Base-by-base conservation (phyloP, 2,888 invertebrate species). In the Lithophane semibrunnea region DNA sequence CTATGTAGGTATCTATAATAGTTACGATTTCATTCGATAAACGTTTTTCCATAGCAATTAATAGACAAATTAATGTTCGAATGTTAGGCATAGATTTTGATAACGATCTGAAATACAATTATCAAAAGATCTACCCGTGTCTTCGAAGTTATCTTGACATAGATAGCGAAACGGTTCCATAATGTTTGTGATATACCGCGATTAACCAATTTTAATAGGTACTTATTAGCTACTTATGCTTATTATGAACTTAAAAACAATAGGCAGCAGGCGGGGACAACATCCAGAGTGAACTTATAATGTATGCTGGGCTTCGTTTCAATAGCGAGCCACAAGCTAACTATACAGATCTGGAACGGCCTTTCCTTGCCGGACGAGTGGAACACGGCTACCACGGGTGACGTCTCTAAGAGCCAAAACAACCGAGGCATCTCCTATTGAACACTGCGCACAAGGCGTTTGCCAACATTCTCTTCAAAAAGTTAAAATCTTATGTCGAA, bases 21-120 rank as follows among this genome's bases (percentile, higher is more conserved):
- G n/a, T 13, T 44, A 47, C 47, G 12, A 80, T 60, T 80, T 29
- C 10, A 49, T 74, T 64, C 13, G 47, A 63, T 63, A 80, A 49
- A 63, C 9, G 63, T 49, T 61, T 75, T 65, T 60, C 37, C 77
- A 54, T 29, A 60, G 18, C 49, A 24, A 49, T 56, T 10, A 44
- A 52, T 24, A 24, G 21, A 80, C 16, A 47, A 12, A 47, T 24
- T 42, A 16, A 21, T 49, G 10, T 21, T 42, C 3, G 2, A 63
- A 56, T 49, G 42, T 54, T 13, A 52, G 18, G 10, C n/a, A n/a
- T n/a, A n/a, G n/a, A 80, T 80, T 79, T 60, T 54, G 61, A 61
- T 77, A 61, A 29, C 16, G 54, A 80, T 77, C 72, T 47, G 0
- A 71, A 29, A 78, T 75, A 52, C 58, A 56, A 64, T 52, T 21